Base-by-base conservation (phyloP, 2,797 vertebrate genomes). In the Poeciliopsis gracilis region DNA sequence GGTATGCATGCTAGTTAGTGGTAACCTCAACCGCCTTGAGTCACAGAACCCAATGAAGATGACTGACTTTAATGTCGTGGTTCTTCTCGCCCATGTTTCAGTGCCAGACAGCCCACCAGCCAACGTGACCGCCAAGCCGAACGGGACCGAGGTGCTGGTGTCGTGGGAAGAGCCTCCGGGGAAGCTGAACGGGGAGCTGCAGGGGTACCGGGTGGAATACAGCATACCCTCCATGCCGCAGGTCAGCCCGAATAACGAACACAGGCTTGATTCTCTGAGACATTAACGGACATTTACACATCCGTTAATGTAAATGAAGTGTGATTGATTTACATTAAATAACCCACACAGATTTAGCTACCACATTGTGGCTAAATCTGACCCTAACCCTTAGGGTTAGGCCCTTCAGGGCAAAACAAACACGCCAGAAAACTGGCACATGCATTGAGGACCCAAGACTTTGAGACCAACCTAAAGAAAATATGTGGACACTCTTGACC, bases 141-240 rank as follows among this genome's bases (percentile, higher is more conserved):
- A 97, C 0, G 96, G 95, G 63, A 97, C 95, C 1, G 93, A 95
- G 59, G 94, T 96, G 73, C 46, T 95, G 72, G 86, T 98, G 87
- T 85, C 59, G 45, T 98, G 97, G 97, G 91, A 90, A 57, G 89
- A 85, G 75, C 97, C 97, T 12, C 78, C 72, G 0, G 95, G 95
- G 1, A 93, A 88, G 76, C 84, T 97, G n/a, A 97, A 97, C 3
- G 97, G 97, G 57, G 90, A 94, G 2, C 93, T 98, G 0, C 91
- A 91, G 79, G 97, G 97, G 38, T 98, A 97, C 91, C 89, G 91
- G 84, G 90, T 98, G 91, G 95, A 96, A 63, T 98, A 97, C 88
- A 95, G 93, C 80, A 92, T 94, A 11, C 95, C 96, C 2, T 90
- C 92, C 61, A 75, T 77, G 0, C 90, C 93, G 0, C 95, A 95